These are phyloP conservation scores for Stichodactyla helianthus DNA, from an alignment of 64 coral and sea anemone species.

Conservation along the genomic window DNA sequence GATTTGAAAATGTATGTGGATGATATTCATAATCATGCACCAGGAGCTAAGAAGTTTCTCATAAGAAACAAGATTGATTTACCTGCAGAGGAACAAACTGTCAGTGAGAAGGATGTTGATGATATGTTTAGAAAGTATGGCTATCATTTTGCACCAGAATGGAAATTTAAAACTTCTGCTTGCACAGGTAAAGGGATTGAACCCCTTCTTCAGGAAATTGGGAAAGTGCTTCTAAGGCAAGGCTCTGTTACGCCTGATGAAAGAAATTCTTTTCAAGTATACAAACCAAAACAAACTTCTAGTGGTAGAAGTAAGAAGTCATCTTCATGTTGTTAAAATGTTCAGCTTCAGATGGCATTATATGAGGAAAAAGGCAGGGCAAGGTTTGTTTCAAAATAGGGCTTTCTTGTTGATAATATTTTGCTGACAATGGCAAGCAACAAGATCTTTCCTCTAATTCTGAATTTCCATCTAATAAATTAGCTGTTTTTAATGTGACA, in stretches of 20 bases:
- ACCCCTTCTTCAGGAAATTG: not conserved
- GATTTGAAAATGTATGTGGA: constrained; percentile 13
- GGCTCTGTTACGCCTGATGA: not conserved
- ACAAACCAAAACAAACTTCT: not conserved
- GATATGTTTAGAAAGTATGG: not conserved
- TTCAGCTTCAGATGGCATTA: not conserved
- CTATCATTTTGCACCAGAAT: not conserved
- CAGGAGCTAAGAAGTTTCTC: constrained; percentile 29
- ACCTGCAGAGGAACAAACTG: constrained; percentile 8
- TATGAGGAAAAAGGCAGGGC: too few relatives aligned
- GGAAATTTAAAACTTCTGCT: constrained; percentile 34
- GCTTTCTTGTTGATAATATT: too few relatives aligned
- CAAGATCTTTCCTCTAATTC: too few relatives aligned
- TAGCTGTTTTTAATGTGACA: too few relatives aligned
- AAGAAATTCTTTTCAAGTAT: not conserved
- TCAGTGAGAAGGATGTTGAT: constrained; percentile 18
- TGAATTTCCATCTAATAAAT: too few relatives aligned
- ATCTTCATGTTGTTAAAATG: not conserved
- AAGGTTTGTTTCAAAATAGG: too few relatives aligned
- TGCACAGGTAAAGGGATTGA: constrained; percentile 31
- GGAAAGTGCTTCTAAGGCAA: constrained; percentile 13
- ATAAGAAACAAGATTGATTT: constrained; percentile 60
- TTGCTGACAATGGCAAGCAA: too few relatives aligned
- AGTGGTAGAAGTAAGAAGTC: not conserved
- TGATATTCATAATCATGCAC: constrained; percentile 6